phyloP scores from a whole-genome alignment of 1,140 invertebrate species.

The Bombus pascuorum region DNA sequence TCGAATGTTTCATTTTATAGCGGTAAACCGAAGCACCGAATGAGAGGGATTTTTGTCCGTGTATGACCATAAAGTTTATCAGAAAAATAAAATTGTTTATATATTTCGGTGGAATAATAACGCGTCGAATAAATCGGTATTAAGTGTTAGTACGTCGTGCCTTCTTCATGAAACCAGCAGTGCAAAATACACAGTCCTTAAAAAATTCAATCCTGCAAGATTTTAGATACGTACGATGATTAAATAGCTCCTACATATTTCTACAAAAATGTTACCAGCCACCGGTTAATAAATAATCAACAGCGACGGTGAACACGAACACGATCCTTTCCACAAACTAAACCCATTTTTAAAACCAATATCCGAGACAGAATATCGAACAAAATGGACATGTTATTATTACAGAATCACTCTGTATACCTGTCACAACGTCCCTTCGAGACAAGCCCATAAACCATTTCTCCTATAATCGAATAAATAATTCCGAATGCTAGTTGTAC shows the following conservation, averaged over 20 bases:
- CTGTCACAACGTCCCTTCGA: neutral
- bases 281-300: no score
- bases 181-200: neutral
- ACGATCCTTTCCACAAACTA: no score
- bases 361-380: no score
- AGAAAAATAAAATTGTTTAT: no score
- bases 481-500: neutral
- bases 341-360: no score
- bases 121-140: no score
- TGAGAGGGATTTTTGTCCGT: neutral
- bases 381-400: neutral
- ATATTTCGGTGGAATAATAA: no score
- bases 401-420: no score
- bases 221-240: no score
- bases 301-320: no score
- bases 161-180: neutral
- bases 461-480: neutral
- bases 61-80: no score
- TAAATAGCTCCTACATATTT: neutral
- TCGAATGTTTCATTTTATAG: neutral
- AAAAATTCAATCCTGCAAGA: neutral
- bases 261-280: neutral
- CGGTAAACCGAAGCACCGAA: neutral
- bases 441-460: no score
- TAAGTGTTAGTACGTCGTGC: neutral